Percentiles rank a stretch among this genome's conserved stretches.
Conservation (phyloP, 2,797 vertebrate genomes). For the Girardinus metallicus region DNA sequence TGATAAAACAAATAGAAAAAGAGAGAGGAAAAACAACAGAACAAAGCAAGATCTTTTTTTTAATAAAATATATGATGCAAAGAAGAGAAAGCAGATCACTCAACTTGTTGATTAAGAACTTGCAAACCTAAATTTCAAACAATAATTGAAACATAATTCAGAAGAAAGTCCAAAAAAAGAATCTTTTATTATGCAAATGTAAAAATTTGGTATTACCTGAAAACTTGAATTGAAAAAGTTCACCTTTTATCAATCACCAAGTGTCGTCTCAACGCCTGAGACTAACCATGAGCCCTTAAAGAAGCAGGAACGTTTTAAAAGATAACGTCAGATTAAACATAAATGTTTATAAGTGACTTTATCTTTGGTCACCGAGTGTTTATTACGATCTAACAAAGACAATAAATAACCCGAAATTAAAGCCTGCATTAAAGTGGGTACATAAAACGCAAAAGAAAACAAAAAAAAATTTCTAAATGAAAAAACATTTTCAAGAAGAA, state of each 20-base stretch:
- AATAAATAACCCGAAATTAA: conserved; percentile 47
- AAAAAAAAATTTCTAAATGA: conserved; percentile 3
- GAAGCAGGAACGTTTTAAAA: not conserved
- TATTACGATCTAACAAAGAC: not conserved
- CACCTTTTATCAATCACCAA: conserved; percentile 15
- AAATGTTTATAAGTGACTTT: not conserved
- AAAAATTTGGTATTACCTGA: conserved; percentile 48
- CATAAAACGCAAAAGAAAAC: conserved; percentile 47
- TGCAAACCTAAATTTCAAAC: conserved; percentile 28
- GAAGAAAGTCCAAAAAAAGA: conserved; percentile 5
- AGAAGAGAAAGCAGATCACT: conserved; percentile 20
- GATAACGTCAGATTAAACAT: not conserved
- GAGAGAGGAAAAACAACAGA: conserved; percentile 5
- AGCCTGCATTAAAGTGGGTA: conserved; percentile 50
- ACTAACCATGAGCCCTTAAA: conserved; percentile 13
- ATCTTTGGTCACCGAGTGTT: not conserved
- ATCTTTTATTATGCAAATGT: conserved; percentile 25
- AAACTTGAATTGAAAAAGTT: conserved; percentile 25
- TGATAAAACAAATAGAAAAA: conserved; percentile 47
- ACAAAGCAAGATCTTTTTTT: conserved; percentile 13
- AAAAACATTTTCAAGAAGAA: conserved; percentile 8
- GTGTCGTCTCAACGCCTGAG: conserved; percentile 5
- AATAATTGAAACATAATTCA: conserved; percentile 5
- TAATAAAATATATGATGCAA: conserved; percentile 19
- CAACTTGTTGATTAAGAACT: conserved; percentile 26